These are phyloP conservation scores for Tridacna crocea DNA, from an alignment of 2,888 invertebrate genomes.

Conservation along the genomic window DNA sequence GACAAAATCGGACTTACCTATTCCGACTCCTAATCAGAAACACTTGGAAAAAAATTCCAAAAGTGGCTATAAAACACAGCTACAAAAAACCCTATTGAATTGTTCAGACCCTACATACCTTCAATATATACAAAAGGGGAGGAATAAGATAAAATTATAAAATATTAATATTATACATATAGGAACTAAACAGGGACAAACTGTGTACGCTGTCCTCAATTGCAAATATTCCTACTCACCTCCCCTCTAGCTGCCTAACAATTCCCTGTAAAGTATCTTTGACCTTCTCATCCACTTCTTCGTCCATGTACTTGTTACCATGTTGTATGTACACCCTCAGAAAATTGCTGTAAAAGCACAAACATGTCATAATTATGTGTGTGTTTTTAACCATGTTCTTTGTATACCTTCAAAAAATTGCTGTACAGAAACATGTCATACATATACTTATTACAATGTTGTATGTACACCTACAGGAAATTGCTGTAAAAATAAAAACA, in stretches of 20 bases:
- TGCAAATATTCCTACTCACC: conserved; percentile 45
- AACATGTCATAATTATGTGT: conserved; percentile 43
- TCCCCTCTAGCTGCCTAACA: conserved; percentile 69
- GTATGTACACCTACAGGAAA: conserved; percentile 61
- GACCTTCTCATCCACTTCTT: conserved; percentile 58
- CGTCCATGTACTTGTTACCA: conserved; percentile 51
- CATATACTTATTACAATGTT: conserved; percentile 53
- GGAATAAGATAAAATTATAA: no score
- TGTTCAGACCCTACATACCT: no score
- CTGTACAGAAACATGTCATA: conserved; percentile 55
- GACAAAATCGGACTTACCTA: no score
- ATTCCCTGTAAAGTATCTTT: conserved; percentile 65
- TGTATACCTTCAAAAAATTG: conserved; percentile 59
- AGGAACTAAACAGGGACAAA: no score
- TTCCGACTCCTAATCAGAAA: no score
- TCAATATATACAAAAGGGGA: no score
- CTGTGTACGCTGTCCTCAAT: no score
- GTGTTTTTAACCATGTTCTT: conserved; percentile 58
- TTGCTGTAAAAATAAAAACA: conserved; percentile 42
- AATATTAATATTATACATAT: no score
- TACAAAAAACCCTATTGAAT: no score
- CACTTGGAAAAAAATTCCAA: no score
- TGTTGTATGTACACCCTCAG: conserved; percentile 61
- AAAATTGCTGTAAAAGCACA: conserved; percentile 55
- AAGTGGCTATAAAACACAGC: no score